Evolutionary conservation across 2,888 invertebrate genomes (phyloP), one percentile per base, ranked within the genome.

Genomic region (Pyrochroa serraticornis): DNA sequence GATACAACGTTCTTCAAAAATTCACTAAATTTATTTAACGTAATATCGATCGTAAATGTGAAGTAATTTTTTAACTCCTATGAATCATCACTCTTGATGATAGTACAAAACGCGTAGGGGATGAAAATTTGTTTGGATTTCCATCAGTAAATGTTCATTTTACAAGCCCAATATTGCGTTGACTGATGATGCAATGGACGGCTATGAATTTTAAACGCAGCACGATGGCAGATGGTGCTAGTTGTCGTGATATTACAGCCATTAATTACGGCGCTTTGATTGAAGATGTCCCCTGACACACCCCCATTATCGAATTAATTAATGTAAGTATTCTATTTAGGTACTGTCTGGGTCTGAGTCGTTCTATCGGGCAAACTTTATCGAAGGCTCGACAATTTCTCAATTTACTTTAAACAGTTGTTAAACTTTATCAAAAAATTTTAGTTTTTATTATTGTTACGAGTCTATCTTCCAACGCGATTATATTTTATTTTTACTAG

Each of bases 291-390:
- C 71, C 71, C 53, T 71, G 72, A 72, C 73, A 69, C 68, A 59
- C 66, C 66, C 67, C 71, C 67, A 71, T 73, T 74, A 74, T 74
- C 71, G 65, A 69, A 69, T 72, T 73, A 73, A 73, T 73, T 73
- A 74, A 72, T 71, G 69, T 71, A 71, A 71, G 72, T 72, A 70
- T 70, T 66, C 65, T 70, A 66, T 71, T 69, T 69, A 66, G 49
- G 58, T 48, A 37, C 30, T 44, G n/a, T 36, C 46, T 9, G 14
- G 14, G 33, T 32, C 2, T 12, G 6, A 2, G 10, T 10, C 36
- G 36, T 3, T 35, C 3, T 9, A n/a, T 10, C 36, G 36, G 6
- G 2, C 36, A n/a, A n/a, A n/a, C 9, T 8, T n/a, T n/a, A n/a
- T n/a, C n/a, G n/a, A n/a, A n/a, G n/a, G n/a, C 13, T 39, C 8